Conservation (phyloP, 2,113 vertebrate genomes). For the Cynocephalus volans region DNA sequence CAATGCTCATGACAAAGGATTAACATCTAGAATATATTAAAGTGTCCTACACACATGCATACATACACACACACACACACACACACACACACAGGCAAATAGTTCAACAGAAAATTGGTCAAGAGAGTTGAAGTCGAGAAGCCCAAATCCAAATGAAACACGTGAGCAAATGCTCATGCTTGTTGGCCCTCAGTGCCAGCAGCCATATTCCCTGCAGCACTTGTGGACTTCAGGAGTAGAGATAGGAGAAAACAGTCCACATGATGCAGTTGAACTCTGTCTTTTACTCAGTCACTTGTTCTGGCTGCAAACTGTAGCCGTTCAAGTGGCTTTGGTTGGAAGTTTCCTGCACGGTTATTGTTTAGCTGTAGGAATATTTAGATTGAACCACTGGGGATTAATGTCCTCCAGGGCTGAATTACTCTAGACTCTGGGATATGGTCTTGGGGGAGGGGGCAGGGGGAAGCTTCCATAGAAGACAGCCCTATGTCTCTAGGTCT, state of each 20-base stretch:
- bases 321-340: background rate
- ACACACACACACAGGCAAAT: too few relatives aligned
- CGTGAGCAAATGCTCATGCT: background rate
- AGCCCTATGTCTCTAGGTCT: background rate
- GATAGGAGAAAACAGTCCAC: background rate
- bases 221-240: accelerated
- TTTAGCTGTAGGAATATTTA: background rate
- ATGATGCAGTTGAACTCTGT: background rate
- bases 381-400: background rate
- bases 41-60: too few relatives aligned
- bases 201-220: background rate
- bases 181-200: accelerated
- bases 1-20: background rate
- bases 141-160: background rate
- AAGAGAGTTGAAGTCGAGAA: background rate
- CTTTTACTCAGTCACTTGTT: background rate
- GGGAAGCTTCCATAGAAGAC: background rate
- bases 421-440: background rate
- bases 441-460: background rate
- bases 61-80: too few relatives aligned
- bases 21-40: background rate
- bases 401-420: background rate
- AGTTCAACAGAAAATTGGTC: background rate
- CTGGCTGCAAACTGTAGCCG: background rate
- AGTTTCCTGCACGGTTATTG: background rate